Evolutionary conservation across 2,888 invertebrate genomes (phyloP).

Genomic region (Choristoneura rosaceana): DNA sequence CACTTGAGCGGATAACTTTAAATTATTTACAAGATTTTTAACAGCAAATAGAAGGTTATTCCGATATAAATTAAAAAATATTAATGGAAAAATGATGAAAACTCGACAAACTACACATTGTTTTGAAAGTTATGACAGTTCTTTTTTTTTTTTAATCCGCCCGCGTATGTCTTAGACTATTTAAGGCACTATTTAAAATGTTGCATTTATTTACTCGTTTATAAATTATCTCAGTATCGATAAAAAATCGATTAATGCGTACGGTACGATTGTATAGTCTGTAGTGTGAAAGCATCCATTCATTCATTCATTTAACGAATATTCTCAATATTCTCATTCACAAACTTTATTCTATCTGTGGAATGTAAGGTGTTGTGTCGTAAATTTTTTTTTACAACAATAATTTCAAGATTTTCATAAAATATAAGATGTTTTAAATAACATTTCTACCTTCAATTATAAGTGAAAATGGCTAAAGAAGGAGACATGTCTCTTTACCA

Average conservation of each 20-base stretch:
- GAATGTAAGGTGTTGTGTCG: background rate
- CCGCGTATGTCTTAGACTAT: too few relatives aligned
- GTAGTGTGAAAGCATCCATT: too few relatives aligned
- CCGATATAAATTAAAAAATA: background rate
- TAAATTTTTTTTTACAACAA: background rate
- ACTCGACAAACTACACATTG: background rate
- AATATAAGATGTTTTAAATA: constrained; percentile 26
- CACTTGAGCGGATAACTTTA: background rate
- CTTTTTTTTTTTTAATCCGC: background rate
- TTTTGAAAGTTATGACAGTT: constrained; percentile 2
- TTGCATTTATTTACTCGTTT: too few relatives aligned
- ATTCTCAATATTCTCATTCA: too few relatives aligned
- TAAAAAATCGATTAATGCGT: too few relatives aligned
- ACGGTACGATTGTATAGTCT: too few relatives aligned
- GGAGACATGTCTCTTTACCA: constrained; percentile 78
- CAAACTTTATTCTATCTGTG: background rate
- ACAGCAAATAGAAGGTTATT: background rate
- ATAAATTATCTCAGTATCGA: too few relatives aligned
- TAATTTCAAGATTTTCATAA: background rate
- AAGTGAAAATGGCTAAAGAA: constrained; percentile 72
- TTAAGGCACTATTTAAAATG: too few relatives aligned
- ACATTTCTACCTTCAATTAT: background rate
- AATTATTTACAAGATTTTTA: background rate
- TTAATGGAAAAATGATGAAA: background rate
- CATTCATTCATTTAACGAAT: too few relatives aligned